A percentile compares a stretch with the other conserved stretches of the same genome.
Evolutionary conservation across 2,797 vertebrate species (phyloP).

Genomic region (Parauchenoglanis punctatus): DNA sequence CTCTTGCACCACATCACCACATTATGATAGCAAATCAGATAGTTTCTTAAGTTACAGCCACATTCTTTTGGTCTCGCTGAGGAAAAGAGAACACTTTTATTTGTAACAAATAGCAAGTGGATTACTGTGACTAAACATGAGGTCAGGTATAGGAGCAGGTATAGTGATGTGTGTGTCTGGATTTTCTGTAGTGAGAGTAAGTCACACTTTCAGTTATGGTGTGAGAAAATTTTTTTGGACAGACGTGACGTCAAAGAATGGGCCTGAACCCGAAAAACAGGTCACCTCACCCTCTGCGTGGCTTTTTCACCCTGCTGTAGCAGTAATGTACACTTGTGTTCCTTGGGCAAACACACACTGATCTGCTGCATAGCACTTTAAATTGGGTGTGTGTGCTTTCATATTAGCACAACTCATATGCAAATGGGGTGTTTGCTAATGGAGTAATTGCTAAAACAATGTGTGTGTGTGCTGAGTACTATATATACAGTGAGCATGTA

Average conservation of each 20-base stretch:
- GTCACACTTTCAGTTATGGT: slow-evolving; percentile 37
- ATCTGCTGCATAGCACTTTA: slow-evolving; percentile 40
- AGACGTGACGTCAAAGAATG: slow-evolving; percentile 51
- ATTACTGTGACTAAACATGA: background rate
- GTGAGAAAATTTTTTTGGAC: slow-evolving; percentile 39
- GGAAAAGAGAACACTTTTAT: background rate
- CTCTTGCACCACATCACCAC: background rate
- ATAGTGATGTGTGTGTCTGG: background rate
- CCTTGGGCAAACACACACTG: slow-evolving; percentile 62
- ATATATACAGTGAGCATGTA: background rate
- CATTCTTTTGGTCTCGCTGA: background rate
- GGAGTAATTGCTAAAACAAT: background rate
- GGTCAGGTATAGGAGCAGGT: background rate
- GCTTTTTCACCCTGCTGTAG: slow-evolving; percentile 40
- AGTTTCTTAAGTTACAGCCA: background rate
- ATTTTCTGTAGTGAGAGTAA: background rate
- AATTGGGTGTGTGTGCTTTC: slow-evolving; percentile 40
- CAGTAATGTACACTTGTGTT: slow-evolving; percentile 47
- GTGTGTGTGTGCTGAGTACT: background rate
- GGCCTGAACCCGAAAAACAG: slow-evolving; percentile 67
- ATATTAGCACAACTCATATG: slow-evolving; percentile 6
- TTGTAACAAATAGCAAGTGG: background rate
- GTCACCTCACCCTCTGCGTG: slow-evolving; percentile 51
- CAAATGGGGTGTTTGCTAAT: background rate
- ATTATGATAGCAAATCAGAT: background rate